Evolutionary conservation across 2,888 invertebrate genomes (phyloP), one percentile per base, ranked within the genome.

Genomic region (Scaptomyza cyrtandrae): DNA sequence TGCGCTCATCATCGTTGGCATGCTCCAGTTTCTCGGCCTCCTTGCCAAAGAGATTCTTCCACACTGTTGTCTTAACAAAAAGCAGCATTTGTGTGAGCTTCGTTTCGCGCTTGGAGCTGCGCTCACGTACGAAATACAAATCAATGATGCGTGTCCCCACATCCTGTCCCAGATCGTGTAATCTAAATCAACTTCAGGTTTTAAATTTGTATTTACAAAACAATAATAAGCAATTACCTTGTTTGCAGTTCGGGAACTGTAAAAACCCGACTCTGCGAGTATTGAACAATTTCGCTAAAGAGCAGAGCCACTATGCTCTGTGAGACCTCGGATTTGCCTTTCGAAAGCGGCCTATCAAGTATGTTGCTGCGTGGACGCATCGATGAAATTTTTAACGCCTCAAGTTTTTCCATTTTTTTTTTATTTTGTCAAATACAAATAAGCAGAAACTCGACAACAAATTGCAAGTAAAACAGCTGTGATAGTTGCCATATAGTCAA

Each of bases 21-120:
- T 99, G 98, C 90, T 99, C 99, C 75, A 99, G 92, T 91, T 99
- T 99, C 90, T 99, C 99, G 35, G 99, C 99, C 93, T 99, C 99
- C 90, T 97, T 97, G 2, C 99, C 99, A 94, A 99, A 99, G 19
- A 99, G 93, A 56, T 96, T 97, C 96, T 99, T 99, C 99, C 99
- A 99, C 14, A 99, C 93, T 0, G 98, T 98, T 5, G 97, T 97
- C 91, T 99, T 99, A 2, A 99, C 95, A 92, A 99, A 99, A 7
- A 99, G 93, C 10, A 99, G 93, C 94, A 99, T 98, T 90, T 98
- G 98, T 0, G 99, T 93, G 6, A 99, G 92, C 91, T 99, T 99
- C 3, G 97, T 97, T 93, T 99, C 99, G 35, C 99, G 93, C 91
- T 98, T 99, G 73, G 96, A 97, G 90, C 96, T 97, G 79, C 97